Evolutionary conservation across 2,113 vertebrate species (phyloP), one percentile per base, ranked within the genome.

Genomic region (Sakesphorus luctuosus): DNA sequence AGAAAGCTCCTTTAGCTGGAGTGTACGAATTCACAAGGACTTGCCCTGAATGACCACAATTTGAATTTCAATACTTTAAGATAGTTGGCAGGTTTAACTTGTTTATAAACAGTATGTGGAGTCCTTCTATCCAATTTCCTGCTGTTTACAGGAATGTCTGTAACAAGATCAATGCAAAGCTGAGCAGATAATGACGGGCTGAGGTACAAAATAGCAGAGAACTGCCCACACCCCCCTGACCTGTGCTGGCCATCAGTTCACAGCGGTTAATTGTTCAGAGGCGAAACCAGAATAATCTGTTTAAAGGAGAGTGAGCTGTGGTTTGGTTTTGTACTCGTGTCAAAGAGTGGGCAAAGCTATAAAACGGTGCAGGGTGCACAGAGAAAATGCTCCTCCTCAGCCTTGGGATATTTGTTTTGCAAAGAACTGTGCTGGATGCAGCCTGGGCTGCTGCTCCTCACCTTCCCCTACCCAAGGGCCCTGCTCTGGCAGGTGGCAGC

Each of bases 161-260:
- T 69, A 8, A 59, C 74, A 78, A 68, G 50, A 36, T 65, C 29
- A 55, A 36, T 65, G 38, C 13, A 35, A 68, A 55, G 55, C 36
- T 31, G 35, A 58, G 47, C 10, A 74, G 73, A 36, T 72, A 44
- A 46, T 61, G 66, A 10, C 20, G 43, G 65, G 58, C 55, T 47
- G 53, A 55, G n/a, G 36, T 50, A 40, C 10, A 16, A 16, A 28
- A 65, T 4, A 24, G 43, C 49, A 40, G n/a, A 46, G 62, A 72
- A 11, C 38, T 35, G 18, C 44, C 7, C 0, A 1, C 5, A 7
- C 33, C 50, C 3, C 0, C 62, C 29, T 49, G n/a, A 29, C 36
- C 24, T 28, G 3, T 7, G 24, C n/a, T n/a, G 18, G 46, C 12
- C 2, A 72, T 61, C 28, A 59, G 28, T 35, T n/a, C n/a, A 19